Conservation (phyloP, 2,113 vertebrate species). For the Blennius ocellaris region DNA sequence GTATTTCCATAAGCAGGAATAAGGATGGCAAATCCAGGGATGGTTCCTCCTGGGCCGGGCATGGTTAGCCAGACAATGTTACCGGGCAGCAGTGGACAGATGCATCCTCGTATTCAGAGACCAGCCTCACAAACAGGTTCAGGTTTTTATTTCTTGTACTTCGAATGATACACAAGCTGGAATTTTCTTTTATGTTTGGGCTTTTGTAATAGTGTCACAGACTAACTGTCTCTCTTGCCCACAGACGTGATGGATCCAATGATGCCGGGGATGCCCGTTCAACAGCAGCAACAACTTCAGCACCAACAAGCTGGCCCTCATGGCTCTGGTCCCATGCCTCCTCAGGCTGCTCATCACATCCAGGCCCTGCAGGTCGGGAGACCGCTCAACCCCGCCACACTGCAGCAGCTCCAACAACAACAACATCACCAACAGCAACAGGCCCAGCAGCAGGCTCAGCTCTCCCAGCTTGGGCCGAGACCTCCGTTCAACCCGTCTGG, state of each 20-base stretch:
- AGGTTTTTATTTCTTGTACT: conserved; percentile 23
- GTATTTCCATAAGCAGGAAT: conserved; percentile 68
- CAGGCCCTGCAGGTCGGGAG: conserved; percentile 90
- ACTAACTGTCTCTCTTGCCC: conserved; percentile 38
- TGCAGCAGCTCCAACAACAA: conserved; percentile 91
- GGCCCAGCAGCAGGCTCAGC: conserved; percentile 79
- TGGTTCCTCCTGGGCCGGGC: conserved; percentile 90
- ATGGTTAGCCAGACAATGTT: conserved; percentile 88
- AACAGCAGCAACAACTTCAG: conserved; percentile 87
- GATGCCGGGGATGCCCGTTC: conserved; percentile 90
- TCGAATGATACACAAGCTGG: background rate
- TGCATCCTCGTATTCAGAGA: conserved; percentile 90
- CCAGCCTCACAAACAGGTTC: conserved; percentile 93
- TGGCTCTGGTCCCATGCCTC: conserved; percentile 87
- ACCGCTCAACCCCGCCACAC: conserved; percentile 90
- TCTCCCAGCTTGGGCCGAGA: conserved; percentile 85
- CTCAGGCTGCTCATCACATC: conserved; percentile 93
- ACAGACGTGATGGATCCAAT: conserved; percentile 93
- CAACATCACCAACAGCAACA: conserved; percentile 87
- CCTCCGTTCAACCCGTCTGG: conserved; percentile 91
- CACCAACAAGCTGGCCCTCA: conserved; percentile 87
- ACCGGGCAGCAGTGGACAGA: conserved; percentile 87
- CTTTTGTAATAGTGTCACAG: background rate
- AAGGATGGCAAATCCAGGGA: conserved; percentile 90
- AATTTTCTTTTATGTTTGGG: background rate